These are phyloP conservation scores for Anas bahamensis DNA, from an alignment of 2,797 vertebrate genomes.

Conservation along the genomic window DNA sequence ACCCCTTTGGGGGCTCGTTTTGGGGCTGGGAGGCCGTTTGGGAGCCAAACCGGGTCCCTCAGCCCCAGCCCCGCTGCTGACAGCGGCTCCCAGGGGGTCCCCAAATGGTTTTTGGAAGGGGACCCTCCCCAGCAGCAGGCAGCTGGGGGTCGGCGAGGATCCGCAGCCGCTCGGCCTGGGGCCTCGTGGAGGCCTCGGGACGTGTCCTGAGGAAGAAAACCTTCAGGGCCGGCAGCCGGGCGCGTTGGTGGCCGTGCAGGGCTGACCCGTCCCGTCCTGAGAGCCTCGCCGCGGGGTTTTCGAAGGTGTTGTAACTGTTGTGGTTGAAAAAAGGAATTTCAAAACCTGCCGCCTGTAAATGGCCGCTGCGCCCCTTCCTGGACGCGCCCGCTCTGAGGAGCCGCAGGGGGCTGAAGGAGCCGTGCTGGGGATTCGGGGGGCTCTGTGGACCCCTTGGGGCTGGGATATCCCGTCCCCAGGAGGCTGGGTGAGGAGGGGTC, in stretches of 20 bases:
- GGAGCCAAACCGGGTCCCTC: too few relatives aligned
- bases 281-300: not conserved
- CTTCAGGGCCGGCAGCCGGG: not conserved
- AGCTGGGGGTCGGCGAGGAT: not conserved
- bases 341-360: not conserved
- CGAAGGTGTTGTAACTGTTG: not conserved
- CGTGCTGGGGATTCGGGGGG: not conserved
- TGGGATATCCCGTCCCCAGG: not conserved
- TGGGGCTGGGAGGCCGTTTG: too few relatives aligned
- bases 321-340: not conserved
- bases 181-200: not conserved
- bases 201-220: not conserved
- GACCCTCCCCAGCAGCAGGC: not conserved
- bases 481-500: not conserved
- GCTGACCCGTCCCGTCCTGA: accelerated
- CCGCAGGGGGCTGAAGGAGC: not conserved
- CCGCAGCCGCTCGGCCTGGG: not conserved
- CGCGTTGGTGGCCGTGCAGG: not conserved
- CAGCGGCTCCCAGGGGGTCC: too few relatives aligned
- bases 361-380: not conserved
- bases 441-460: not conserved
- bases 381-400: not conserved
- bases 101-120: not conserved
- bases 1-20: too few relatives aligned
- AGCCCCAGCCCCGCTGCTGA: too few relatives aligned